Evolutionary conservation across 2,113 vertebrate genomes (phyloP), one percentile per base, ranked within the genome.

Genomic region (Fukomys damarensis): DNA sequence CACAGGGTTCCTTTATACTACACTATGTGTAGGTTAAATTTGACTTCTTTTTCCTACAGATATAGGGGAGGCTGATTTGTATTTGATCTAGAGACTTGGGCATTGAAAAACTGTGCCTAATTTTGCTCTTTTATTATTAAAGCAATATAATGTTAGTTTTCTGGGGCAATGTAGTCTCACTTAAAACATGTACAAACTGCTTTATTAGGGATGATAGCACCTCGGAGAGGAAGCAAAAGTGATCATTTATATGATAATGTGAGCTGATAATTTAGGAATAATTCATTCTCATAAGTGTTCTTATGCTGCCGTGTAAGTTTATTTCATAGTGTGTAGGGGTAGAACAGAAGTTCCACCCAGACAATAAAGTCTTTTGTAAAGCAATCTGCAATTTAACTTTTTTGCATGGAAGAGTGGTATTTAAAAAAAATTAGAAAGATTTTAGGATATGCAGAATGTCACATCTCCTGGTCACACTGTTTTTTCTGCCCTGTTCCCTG

Each of bases 191-290:
- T 43, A 97, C 54, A 68, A 98, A 93, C 89, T 94, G 93, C 35
- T 46, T 93, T 97, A 17, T 81, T 86, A 72, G 87, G 92, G 80
- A 96, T 97, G 86, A 97, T 87, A 85, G 89, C 35, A 43, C 96
- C 0, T 68, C 97, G 96, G 94, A 98, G 35, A 95, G 41, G 80
- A 79, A 83, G 85, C 92, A 86, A 94, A 83, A 61, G 70, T 41
- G 88, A 95, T 98, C 63, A 96, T 95, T 97, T 97, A 92, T 61
- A 95, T 49, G 56, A 93, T 97, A 96, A 97, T 91, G 20, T 56
- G 91, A 16, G 0, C 20, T 93, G 95, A 96, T 96, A 97, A 97
- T n/a, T 66, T 84, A 81, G 70, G 68, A 94, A 85, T 49, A 86
- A 92, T 95, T 97, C 41, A 11, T 92, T 96, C 86, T 86, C 65